A percentile compares a stretch with the other conserved stretches of the same genome.
Conservation (phyloP, 2,113 vertebrate species). For the Pithys albifrons region DNA sequence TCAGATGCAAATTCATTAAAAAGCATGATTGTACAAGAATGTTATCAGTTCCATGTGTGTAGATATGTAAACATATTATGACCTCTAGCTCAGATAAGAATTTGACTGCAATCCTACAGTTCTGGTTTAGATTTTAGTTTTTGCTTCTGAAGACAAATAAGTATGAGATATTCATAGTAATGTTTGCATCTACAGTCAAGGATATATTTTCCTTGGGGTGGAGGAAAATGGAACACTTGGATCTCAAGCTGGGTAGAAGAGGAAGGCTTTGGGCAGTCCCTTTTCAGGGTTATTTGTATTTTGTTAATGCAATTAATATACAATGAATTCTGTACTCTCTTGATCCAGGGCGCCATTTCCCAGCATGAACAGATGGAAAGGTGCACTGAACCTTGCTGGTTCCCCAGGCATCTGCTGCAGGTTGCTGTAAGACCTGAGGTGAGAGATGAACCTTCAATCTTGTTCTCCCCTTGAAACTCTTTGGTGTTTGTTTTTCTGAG, state of each 20-base stretch:
- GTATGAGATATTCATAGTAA: background rate
- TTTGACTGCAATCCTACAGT: background rate
- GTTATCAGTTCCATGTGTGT: background rate
- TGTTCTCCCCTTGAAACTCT: background rate
- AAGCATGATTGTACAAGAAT: background rate
- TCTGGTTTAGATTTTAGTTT: background rate
- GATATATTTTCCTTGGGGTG: background rate
- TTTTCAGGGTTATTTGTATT: background rate
- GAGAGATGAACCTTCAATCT: rapidly evolving
- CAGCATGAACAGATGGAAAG: background rate
- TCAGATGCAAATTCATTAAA: background rate
- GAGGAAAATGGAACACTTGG: background rate
- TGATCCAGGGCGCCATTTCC: background rate
- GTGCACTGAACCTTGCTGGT: background rate
- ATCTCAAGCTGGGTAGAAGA: background rate
- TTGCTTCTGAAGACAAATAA: background rate
- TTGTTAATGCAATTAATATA: background rate
- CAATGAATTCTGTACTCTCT: background rate
- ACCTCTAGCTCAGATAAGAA: background rate
- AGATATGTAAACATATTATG: background rate
- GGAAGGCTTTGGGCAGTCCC: background rate
- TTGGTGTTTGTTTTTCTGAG: background rate
- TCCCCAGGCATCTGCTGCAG: background rate
- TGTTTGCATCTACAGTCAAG: background rate
- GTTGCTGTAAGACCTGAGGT: background rate